These are phyloP conservation scores for Phoxinus phoxinus DNA, from an alignment of 2,113 vertebrate genomes.

Conservation along the genomic window DNA sequence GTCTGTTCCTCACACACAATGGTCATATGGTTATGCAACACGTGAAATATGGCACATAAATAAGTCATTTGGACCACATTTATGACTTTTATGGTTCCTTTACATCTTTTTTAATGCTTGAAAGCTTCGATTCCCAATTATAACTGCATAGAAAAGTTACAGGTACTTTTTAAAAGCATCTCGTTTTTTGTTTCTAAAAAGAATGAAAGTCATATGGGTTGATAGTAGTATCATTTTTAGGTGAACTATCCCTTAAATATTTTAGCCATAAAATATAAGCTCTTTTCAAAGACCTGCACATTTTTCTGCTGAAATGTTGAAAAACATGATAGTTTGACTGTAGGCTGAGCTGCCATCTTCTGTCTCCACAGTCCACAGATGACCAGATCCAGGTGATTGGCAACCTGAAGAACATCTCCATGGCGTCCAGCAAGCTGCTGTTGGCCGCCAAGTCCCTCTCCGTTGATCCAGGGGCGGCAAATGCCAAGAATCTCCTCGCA, in stretches of 20 bases:
- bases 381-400: constrained; percentile 98
- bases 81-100: not conserved
- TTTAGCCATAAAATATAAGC: not conserved
- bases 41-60: not conserved
- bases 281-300: not conserved
- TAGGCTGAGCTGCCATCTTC: not conserved
- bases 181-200: not conserved
- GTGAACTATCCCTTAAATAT: not conserved
- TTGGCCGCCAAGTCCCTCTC: constrained; percentile 98
- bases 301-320: constrained; percentile 15
- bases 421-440: constrained; percentile 97
- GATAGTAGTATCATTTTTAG: not conserved
- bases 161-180: not conserved
- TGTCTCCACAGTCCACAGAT: constrained; percentile 86
- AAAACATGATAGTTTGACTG: not conserved
- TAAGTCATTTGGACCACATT: not conserved
- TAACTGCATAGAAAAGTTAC: not conserved
- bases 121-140: not conserved
- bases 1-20: not conserved
- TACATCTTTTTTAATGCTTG: not conserved
- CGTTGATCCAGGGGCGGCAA: constrained; percentile 95
- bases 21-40: not conserved
- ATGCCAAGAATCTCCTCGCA: constrained; percentile 95
- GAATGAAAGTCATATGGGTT: not conserved
- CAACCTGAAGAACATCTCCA: constrained; percentile 98